Percentiles rank a stretch among this genome's conserved stretches.
Conservation (phyloP, 2,797 vertebrate genomes). For the Sebastolobus altivelis region DNA sequence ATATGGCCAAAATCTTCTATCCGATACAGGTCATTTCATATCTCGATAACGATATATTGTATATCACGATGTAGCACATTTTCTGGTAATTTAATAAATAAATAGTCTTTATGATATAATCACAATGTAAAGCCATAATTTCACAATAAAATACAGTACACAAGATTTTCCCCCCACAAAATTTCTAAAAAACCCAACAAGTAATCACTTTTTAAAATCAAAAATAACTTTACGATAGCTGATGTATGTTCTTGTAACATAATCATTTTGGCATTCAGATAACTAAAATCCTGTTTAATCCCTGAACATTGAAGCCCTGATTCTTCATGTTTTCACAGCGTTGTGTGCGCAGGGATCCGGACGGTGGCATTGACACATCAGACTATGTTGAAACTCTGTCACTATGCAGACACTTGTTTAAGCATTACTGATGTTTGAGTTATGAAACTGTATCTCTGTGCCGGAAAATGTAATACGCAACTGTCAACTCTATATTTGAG, state of each 20-base stretch:
- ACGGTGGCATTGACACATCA: background rate
- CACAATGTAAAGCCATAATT: background rate
- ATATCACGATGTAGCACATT: too few relatives aligned
- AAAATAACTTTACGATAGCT: background rate
- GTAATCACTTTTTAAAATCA: background rate
- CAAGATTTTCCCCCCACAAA: background rate
- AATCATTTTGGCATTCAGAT: background rate
- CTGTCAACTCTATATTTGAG: conserved; percentile 49
- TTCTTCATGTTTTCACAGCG: background rate
- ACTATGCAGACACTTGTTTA: conserved; percentile 34
- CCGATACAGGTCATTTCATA: too few relatives aligned
- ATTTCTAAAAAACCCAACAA: background rate
- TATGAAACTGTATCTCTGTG: conserved; percentile 43
- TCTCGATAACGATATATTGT: too few relatives aligned
- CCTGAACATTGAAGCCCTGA: background rate
- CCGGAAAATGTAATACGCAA: conserved; percentile 25
- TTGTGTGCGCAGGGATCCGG: background rate
- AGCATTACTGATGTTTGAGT: conserved; percentile 39
- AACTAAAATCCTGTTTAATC: background rate
- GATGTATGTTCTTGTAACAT: background rate
- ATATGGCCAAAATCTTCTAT: too few relatives aligned
- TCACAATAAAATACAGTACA: background rate
- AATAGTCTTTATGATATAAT: too few relatives aligned
- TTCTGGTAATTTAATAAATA: too few relatives aligned
- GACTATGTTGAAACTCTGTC: conserved; percentile 32